phyloP scores from a whole-genome alignment of 2,888 invertebrate genomes.

The Drosophila emarginata region DNA sequence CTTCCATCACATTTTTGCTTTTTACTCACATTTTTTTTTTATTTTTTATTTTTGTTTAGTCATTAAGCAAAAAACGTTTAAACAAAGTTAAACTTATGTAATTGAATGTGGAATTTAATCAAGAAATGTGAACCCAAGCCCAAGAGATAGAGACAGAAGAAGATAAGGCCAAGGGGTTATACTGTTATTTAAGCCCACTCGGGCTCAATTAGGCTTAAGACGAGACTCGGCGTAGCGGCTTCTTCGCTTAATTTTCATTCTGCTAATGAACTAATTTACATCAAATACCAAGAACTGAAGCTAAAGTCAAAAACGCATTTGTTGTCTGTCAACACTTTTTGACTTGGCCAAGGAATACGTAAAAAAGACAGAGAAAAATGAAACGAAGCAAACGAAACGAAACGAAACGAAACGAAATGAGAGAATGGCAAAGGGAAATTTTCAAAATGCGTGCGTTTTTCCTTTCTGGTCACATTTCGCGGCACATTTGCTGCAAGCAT shows the following conservation, averaged over 20 bases:
- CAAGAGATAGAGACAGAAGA: constrained; percentile 4
- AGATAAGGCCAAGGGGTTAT: background rate
- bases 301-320: constrained; percentile 52
- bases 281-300: constrained; percentile 9
- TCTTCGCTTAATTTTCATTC: constrained; percentile 17
- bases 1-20: background rate
- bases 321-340: constrained; percentile 65
- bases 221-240: background rate
- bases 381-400: background rate
- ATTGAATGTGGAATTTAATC: constrained; percentile 12
- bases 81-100: constrained; percentile 12
- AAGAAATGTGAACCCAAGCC: constrained; percentile 34
- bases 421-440: constrained; percentile 8
- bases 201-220: constrained; percentile 6
- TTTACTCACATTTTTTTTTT: background rate
- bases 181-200: background rate
- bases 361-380: constrained; percentile 28
- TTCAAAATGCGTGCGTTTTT: constrained; percentile 27
- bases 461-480: constrained; percentile 59
- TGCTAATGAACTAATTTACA: constrained; percentile 51
- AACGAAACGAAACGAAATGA: background rate
- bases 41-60: background rate
- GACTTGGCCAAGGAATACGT: constrained; percentile 32
- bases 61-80: constrained; percentile 54
- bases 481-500: constrained; percentile 69